These are phyloP conservation scores for Tachysurus fulvidraco DNA, from an alignment of 2,113 vertebrate species.

Conservation along the genomic window DNA sequence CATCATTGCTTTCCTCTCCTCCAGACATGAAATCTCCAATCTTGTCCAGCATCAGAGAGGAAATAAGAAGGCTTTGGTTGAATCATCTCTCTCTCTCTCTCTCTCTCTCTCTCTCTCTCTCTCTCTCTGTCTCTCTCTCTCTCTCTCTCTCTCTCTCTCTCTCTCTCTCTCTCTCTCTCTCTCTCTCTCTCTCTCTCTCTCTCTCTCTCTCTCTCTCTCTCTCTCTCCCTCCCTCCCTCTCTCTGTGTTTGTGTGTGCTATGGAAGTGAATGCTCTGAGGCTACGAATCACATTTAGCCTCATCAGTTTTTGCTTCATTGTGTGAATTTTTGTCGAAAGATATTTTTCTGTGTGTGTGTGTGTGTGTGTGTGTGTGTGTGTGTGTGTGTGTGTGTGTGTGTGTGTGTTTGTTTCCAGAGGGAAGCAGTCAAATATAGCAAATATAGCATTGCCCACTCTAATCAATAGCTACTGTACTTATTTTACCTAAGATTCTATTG, in stretches of 20 bases:
- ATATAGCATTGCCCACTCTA: conserved; percentile 36
- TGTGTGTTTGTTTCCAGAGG: background rate
- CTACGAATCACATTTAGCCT: background rate
- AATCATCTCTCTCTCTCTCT: conserved; percentile 24
- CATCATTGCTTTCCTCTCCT: background rate
- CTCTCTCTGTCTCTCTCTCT: background rate
- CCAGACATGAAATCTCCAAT: conserved; percentile 43
- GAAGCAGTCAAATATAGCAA: conserved; percentile 20
- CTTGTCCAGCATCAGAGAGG: conserved; percentile 41
- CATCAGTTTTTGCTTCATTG: conserved; percentile 10
- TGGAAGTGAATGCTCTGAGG: conserved; percentile 8
- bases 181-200: background rate
- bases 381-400: background rate
- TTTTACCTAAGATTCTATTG: conserved; percentile 57
- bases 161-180: background rate
- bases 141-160: background rate
- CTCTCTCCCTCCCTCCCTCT: background rate
- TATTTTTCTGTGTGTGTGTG: background rate
- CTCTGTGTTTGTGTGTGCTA: background rate
- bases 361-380: background rate
- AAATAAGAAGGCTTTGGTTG: conserved; percentile 51
- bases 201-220: no score
- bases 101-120: background rate
- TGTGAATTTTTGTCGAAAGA: background rate
- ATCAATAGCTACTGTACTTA: conserved; percentile 64